Evolutionary conservation across 2,888 invertebrate species (phyloP).

Genomic region (Cylindroiulus punctatus): DNA sequence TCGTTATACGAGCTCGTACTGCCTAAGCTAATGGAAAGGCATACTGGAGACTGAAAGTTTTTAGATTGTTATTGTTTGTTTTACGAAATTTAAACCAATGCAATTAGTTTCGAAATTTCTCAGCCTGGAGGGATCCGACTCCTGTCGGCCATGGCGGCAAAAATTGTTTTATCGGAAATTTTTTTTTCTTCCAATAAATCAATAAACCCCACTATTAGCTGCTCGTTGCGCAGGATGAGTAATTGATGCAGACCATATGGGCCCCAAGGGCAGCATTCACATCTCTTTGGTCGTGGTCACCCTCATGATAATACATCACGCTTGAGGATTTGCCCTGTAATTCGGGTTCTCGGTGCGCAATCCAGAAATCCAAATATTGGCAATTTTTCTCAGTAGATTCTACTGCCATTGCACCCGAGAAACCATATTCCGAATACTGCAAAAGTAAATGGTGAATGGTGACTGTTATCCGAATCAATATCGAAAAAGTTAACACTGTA

Average conservation of each 20-base stretch:
- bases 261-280: conserved; percentile 55
- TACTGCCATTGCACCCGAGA: background rate
- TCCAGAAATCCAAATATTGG: background rate
- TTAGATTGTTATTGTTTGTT: background rate
- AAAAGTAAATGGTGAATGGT: background rate
- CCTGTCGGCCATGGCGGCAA: background rate
- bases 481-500: background rate
- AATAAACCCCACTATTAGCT: conserved; percentile 53
- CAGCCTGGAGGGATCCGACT: background rate
- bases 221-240: conserved; percentile 46
- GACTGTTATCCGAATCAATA: background rate
- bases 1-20: background rate
- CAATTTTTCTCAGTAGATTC: background rate
- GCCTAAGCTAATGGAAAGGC: background rate
- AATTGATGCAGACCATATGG: conserved; percentile 55
- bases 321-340: background rate
- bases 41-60: background rate
- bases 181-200: conserved; percentile 48
- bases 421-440: background rate
- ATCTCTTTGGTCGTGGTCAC: conserved; percentile 50
- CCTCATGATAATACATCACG: conserved; percentile 49
- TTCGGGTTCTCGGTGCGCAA: background rate
- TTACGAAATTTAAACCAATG: background rate
- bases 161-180: background rate
- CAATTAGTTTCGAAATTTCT: background rate